A percentile compares a stretch with the other conserved stretches of the same genome.
Conservation (phyloP, 2,888 invertebrate genomes). For the Hoplodrina blanda region DNA sequence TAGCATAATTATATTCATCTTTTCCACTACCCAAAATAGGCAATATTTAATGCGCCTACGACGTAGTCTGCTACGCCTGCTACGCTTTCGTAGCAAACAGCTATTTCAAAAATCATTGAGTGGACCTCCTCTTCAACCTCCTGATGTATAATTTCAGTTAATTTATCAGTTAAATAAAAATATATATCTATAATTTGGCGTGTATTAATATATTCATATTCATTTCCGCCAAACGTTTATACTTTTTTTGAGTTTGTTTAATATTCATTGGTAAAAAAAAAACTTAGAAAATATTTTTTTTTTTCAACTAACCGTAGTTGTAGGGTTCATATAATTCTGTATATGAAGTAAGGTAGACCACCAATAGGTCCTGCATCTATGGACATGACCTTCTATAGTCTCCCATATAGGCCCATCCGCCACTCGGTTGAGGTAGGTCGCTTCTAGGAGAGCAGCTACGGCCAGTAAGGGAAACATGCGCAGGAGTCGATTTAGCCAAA, state of each 20-base stretch:
- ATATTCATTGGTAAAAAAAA: too few species aligned
- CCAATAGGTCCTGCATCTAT: constrained; percentile 74
- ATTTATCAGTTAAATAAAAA: too few species aligned
- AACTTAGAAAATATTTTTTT: background rate
- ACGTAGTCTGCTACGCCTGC: background rate
- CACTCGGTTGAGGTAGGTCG: constrained; percentile 69
- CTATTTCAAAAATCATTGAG: background rate
- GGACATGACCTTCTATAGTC: constrained; percentile 52
- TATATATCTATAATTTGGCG: too few species aligned
- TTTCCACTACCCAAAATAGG: too few species aligned
- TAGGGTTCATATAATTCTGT: constrained; percentile 75
- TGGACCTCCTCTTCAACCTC: background rate
- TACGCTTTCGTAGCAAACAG: constrained; percentile 6
- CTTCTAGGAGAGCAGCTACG: constrained; percentile 69
- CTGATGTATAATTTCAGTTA: too few species aligned
- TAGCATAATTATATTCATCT: too few species aligned
- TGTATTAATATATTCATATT: too few species aligned
- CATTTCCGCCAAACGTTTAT: too few species aligned
- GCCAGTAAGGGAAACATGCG: constrained; percentile 79
- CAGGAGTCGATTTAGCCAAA: constrained; percentile 75
- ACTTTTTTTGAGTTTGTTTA: too few species aligned
- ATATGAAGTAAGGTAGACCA: constrained; percentile 77
- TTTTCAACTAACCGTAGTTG: constrained; percentile 62
- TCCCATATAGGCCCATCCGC: constrained; percentile 75
- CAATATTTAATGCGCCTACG: background rate